Evolutionary conservation across 2,797 vertebrate genomes (phyloP).

Genomic region (Myotis planiceps): DNA sequence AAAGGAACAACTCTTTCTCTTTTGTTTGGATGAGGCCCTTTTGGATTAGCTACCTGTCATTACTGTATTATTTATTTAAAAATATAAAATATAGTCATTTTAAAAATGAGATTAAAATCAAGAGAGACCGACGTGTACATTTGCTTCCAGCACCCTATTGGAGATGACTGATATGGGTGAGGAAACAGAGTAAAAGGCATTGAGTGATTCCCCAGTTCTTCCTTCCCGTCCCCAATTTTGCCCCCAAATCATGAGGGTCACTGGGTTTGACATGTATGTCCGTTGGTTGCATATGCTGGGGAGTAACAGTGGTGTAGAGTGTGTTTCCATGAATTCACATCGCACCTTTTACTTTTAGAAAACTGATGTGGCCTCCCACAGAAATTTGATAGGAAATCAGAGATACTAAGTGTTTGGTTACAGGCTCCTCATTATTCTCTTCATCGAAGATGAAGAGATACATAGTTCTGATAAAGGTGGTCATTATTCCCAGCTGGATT

Average conservation of each 20-base stretch:
- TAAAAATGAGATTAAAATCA: not conserved
- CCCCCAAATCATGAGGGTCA: not conserved
- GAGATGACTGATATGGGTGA: not conserved
- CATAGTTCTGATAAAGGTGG: not conserved
- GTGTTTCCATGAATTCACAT: conserved; percentile 34
- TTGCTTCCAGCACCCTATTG: not conserved
- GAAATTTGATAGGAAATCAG: conserved; percentile 3
- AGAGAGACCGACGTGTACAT: not conserved
- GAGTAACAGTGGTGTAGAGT: not conserved
- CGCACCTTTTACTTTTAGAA: conserved; percentile 35
- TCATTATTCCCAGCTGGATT: not conserved
- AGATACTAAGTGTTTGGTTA: conserved; percentile 24
- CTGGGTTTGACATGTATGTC: not conserved
- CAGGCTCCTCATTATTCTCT: not conserved
- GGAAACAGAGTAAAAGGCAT: not conserved
- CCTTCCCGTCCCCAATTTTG: not conserved
- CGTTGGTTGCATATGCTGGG: not conserved
- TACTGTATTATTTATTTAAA: not conserved
- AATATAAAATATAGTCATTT: not conserved
- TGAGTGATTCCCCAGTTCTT: not conserved
- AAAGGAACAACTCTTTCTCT: conserved; percentile 41
- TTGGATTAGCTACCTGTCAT: not conserved
- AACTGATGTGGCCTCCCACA: not conserved
- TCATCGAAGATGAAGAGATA: not conserved
- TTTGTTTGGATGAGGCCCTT: not conserved